These are phyloP conservation scores for Chelonus insularis DNA, from an alignment of 1,140 invertebrate species.

Conservation along the genomic window DNA sequence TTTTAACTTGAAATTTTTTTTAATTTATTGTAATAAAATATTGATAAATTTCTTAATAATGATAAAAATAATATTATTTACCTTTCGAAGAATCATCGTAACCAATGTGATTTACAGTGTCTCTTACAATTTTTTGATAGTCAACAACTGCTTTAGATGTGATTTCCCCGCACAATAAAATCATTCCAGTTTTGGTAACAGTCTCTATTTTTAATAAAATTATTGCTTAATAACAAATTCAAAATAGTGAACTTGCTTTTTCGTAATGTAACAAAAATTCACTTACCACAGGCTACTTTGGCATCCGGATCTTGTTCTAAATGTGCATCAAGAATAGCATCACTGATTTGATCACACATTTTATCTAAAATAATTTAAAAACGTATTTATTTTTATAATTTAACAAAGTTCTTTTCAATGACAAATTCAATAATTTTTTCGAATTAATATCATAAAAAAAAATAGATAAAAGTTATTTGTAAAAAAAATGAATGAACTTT, in stretches of 20 bases:
- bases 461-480: too few species aligned
- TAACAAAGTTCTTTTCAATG: background rate
- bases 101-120: conserved; percentile 96
- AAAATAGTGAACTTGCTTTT: too few species aligned
- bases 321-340: conserved; percentile 98
- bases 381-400: conserved; percentile 13
- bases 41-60: background rate
- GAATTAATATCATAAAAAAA: too few species aligned
- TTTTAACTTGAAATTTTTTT: too few species aligned
- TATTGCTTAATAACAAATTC: conserved; percentile 21
- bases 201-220: too few species aligned
- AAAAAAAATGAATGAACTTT: too few species aligned
- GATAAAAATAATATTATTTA: conserved; percentile 52
- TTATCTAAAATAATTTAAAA: conserved; percentile 82
- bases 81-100: conserved; percentile 97
- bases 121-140: conserved; percentile 94
- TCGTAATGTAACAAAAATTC: too few species aligned
- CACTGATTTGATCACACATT: conserved; percentile 99
- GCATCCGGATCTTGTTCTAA: conserved; percentile 94
- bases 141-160: conserved; percentile 92
- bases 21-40: too few species aligned
- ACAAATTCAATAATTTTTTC: too few species aligned
- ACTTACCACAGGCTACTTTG: conserved; percentile 96
- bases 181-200: conserved; percentile 85
- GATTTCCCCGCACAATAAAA: conserved; percentile 83